Evolutionary conservation across 2,797 vertebrate species (phyloP), one percentile per base, ranked within the genome.

Genomic region (Pogoniulus pusillus): DNA sequence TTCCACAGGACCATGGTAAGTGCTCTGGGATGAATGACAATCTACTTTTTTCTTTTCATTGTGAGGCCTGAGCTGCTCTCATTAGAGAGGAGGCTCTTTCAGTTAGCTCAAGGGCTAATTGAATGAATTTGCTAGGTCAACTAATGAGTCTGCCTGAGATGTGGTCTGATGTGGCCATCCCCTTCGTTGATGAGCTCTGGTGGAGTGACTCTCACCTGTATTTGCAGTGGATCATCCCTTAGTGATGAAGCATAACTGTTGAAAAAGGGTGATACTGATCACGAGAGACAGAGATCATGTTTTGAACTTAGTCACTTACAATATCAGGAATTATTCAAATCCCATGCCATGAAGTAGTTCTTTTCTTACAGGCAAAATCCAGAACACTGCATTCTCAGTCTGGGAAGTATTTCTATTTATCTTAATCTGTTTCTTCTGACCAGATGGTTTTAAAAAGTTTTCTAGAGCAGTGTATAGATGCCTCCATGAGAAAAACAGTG

Each of bases 161-260:
- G 10, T 79, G 64, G 9, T 59, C 37, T 51, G 59, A 59, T 20
- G 12, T 0, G 1, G 6, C 58, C 18, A 11, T 5, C 1, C 27
- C 71, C 29, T 47, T 60, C 5, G 1, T 0, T 16, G 29, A 39
- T 30, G 47, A 60, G 8, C 32, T 11, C 11, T 57, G 64, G 47
- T 14, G 22, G 51, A 65, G 34, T 60, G 19, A 12, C 22, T 47
- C 37, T 54, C 45, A 24, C 66, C 34, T 60, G 37, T 53, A 16
- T 7, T 59, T 32, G 7, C 32, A 65, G 27, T 14, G 22, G 27
- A 18, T 79, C 64, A 57, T 12, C 19, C 13, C 12, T 57, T 72
- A 43, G 51, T 5, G 6, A 55, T 82, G 22, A 55, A 32, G 58
- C 82, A 66, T 43, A 87, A 4, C 24, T 64, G 32, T 43, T 70